Evolutionary conservation across 2,113 vertebrate genomes (phyloP).

Genomic region (Melierax canorus): DNA sequence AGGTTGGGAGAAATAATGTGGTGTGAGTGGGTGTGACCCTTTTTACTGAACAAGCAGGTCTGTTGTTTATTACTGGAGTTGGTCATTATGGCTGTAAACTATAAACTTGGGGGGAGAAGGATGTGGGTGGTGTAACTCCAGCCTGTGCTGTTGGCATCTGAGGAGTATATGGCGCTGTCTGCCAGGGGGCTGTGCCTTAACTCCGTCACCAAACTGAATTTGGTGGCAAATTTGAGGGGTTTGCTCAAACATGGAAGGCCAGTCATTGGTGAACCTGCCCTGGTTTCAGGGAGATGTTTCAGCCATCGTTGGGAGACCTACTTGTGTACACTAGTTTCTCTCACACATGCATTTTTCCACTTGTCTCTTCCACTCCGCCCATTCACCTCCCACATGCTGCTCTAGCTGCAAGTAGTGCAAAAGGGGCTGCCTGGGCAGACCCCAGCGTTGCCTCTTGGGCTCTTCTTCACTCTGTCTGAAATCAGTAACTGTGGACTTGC

Average conservation of each 20-base stretch:
- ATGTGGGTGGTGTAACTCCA: neutral
- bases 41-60: neutral
- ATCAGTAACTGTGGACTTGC: neutral
- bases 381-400: neutral
- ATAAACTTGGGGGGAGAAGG: neutral
- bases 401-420: neutral
- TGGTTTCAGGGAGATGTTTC: neutral
- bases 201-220: rapidly evolving
- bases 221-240: neutral
- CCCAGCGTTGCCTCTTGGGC: neutral
- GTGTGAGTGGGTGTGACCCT: neutral
- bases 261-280: neutral
- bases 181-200: rapidly evolving
- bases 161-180: neutral
- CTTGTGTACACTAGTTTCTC: neutral
- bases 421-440: neutral
- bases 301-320: neutral
- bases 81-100: neutral
- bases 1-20: neutral
- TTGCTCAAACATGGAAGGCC: neutral
- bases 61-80: neutral
- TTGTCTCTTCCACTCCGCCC: neutral
- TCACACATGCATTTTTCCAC: neutral
- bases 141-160: neutral
- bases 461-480: neutral